phyloP scores from a whole-genome alignment of 2,888 invertebrate genomes.

The Maniola hyperantus region DNA sequence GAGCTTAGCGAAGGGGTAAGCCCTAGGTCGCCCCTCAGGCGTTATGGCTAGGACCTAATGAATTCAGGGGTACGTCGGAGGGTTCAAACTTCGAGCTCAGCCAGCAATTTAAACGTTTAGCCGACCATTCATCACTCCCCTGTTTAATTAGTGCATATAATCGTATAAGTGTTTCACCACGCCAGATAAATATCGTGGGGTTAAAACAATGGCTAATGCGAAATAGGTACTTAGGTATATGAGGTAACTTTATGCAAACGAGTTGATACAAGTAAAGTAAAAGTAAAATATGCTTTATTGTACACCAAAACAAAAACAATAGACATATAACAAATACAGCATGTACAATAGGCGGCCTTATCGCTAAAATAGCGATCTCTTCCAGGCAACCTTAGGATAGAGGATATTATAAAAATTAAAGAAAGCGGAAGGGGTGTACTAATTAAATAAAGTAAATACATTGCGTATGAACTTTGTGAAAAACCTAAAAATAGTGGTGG shows the following conservation, averaged over 20 bases:
- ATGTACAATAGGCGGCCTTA: too few species aligned
- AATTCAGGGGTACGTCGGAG: slow-evolving; percentile 51
- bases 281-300: too few species aligned
- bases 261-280: not conserved
- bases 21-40: slow-evolving; percentile 58
- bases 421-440: too few species aligned
- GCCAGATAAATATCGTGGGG: slow-evolving; percentile 20
- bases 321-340: too few species aligned
- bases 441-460: too few species aligned
- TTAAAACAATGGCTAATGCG: slow-evolving; percentile 10
- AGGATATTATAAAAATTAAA: too few species aligned
- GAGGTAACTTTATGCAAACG: not conserved
- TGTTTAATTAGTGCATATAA: slow-evolving; percentile 47
- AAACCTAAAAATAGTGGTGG: not conserved
- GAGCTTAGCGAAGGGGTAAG: slow-evolving; percentile 44
- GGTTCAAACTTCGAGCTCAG: slow-evolving; percentile 45
- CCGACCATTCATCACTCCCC: slow-evolving; percentile 50
- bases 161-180: slow-evolving; percentile 31
- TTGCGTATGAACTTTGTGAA: not conserved
- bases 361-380: too few species aligned
- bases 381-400: too few species aligned
- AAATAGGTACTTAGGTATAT: not conserved
- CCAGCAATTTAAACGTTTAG: slow-evolving; percentile 50
- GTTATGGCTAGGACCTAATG: slow-evolving; percentile 53
- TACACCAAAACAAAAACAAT: too few species aligned